Conservation (phyloP, 2,888 invertebrate genomes). For the Heliconius ismenius region DNA sequence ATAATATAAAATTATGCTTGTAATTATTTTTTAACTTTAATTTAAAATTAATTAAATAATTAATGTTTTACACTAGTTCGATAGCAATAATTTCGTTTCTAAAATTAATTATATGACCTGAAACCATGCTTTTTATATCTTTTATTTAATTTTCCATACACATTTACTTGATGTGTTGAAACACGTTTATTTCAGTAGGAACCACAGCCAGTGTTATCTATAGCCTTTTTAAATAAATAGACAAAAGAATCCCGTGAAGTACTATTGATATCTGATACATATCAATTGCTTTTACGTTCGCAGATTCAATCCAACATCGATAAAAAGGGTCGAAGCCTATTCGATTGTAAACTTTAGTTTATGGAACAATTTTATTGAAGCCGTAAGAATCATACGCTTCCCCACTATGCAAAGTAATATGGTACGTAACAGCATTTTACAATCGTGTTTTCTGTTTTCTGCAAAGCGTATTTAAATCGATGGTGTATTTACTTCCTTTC, state of each 20-base stretch:
- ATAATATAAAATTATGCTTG: background rate
- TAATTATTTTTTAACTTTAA: too few species aligned
- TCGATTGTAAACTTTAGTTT: conserved; percentile 68
- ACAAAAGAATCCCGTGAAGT: conserved; percentile 4
- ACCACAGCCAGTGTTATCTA: background rate
- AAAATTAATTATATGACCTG: background rate
- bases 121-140: background rate
- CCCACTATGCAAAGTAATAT: conserved; percentile 45
- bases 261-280: conserved; percentile 14
- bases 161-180: background rate
- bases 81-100: too few species aligned
- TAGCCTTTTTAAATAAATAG: background rate
- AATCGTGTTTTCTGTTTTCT: background rate
- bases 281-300: conserved; percentile 16
- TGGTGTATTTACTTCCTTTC: background rate
- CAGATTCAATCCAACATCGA: conserved; percentile 37
- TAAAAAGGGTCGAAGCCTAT: conserved; percentile 56
- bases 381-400: conserved; percentile 65
- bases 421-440: conserved; percentile 25
- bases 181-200: background rate
- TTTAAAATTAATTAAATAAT: too few species aligned
- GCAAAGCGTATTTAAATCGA: background rate
- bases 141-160: background rate
- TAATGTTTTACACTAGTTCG: too few species aligned
- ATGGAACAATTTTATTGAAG: conserved; percentile 63